Percentiles rank a stretch among this genome's conserved stretches.
Conservation (phyloP, 1,140 invertebrate genomes). For the Meloidogyne exigua region DNA sequence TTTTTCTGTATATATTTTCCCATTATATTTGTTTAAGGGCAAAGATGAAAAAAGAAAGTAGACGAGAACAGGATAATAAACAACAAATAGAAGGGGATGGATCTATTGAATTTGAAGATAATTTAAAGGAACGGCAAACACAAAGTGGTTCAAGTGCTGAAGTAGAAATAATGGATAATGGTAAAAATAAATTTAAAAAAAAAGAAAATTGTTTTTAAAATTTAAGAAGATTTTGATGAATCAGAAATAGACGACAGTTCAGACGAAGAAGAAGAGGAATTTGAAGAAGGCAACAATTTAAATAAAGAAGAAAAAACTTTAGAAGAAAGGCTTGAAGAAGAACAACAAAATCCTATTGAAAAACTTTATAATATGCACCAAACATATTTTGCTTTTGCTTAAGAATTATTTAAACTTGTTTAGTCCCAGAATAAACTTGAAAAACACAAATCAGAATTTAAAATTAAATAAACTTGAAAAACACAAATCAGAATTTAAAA, state of each 20-base stretch:
- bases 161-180: conserved; percentile 11
- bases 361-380: conserved; percentile 43
- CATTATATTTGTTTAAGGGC: background rate
- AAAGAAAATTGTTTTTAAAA: background rate
- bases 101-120: conserved; percentile 1
- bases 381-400: conserved; percentile 41
- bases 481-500: too few relatives aligned
- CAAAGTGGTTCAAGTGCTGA: conserved; percentile 3
- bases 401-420: background rate
- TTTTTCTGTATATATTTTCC: background rate
- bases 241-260: conserved; percentile 14
- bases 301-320: background rate
- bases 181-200: conserved; percentile 20
- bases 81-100: conserved; percentile 17
- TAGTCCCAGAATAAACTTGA: background rate
- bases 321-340: background rate
- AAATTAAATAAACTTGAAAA: background rate
- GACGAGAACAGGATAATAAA: conserved; percentile 31
- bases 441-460: conserved; percentile 3
- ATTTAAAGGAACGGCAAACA: conserved; percentile 1
- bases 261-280: conserved; percentile 5
- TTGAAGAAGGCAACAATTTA: conserved; percentile 15
- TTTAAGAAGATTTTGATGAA: conserved; percentile 7
- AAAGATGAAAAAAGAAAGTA: conserved; percentile 28
- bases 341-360: conserved; percentile 38